These are phyloP conservation scores for Sciurus niger DNA, from an alignment of 2,113 vertebrate species.

Conservation along the genomic window DNA sequence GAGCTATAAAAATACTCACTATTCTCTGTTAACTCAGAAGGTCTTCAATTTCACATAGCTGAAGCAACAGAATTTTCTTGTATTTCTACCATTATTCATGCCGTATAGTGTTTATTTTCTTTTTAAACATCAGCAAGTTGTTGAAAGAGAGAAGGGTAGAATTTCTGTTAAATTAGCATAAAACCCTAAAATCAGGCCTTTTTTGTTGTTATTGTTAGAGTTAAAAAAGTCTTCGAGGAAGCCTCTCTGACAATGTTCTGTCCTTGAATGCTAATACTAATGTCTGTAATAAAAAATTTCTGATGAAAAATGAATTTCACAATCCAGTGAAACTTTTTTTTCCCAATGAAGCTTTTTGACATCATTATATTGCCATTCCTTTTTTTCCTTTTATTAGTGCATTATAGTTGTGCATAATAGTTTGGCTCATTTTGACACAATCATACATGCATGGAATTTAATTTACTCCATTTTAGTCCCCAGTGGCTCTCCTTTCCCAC, in stretches of 20 bases:
- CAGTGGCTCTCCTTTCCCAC: too few species aligned
- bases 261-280: slow-evolving; percentile 7
- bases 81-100: slow-evolving; percentile 2
- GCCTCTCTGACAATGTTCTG: slow-evolving; percentile 24
- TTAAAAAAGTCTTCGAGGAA: slow-evolving; percentile 58
- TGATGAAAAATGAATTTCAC: slow-evolving; percentile 3
- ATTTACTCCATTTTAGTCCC: too few species aligned
- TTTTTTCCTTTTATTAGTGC: too few species aligned
- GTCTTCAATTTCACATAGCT: slow-evolving; percentile 11
- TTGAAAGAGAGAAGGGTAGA: slow-evolving; percentile 29
- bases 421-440: too few species aligned
- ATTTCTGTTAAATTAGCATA: slow-evolving; percentile 49
- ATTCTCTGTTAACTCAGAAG: slow-evolving; percentile 48
- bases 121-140: slow-evolving; percentile 47
- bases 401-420: too few species aligned
- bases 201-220: background rate
- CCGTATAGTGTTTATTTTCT: background rate
- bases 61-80: slow-evolving; percentile 37
- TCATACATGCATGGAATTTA: too few species aligned
- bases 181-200: slow-evolving; percentile 27
- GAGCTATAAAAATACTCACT: background rate
- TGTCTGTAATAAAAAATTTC: background rate
- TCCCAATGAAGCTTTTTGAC: background rate
- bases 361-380: background rate
- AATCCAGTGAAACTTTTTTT: background rate